Evolutionary conservation across 1,140 invertebrate species (phyloP).

Genomic region (Procambarus clarkii): DNA sequence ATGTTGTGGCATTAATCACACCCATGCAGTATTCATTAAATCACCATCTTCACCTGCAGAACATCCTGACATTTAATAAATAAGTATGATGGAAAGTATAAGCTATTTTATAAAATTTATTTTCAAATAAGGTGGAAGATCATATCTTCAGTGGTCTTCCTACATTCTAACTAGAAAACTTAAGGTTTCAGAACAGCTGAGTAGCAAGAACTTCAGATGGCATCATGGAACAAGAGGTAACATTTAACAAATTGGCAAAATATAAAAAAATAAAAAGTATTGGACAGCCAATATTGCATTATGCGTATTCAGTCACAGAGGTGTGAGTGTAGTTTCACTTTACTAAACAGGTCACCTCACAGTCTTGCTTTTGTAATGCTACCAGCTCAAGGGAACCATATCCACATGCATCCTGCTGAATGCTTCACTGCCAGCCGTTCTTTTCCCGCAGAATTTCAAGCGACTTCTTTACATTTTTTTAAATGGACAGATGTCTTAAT

Average conservation of each 20-base stretch:
- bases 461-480: not conserved
- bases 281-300: not conserved
- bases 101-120: slow-evolving; percentile 40
- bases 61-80: not conserved
- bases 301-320: not conserved
- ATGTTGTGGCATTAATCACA: no score
- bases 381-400: not conserved
- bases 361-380: no score
- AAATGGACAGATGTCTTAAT: not conserved
- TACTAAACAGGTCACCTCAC: not conserved
- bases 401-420: not conserved
- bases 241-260: slow-evolving; percentile 22
- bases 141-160: slow-evolving; percentile 35
- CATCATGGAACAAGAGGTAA: slow-evolving; percentile 5
- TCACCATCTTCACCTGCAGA: no score
- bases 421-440: not conserved
- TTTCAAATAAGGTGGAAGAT: slow-evolving; percentile 41
- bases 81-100: not conserved
- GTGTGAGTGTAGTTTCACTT: not conserved
- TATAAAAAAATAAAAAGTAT: not conserved
- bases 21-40: no score
- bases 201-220: slow-evolving; percentile 31
- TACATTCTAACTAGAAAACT: slow-evolving; percentile 30
- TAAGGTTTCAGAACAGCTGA: slow-evolving; percentile 29
- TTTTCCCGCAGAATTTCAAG: not conserved